Base-by-base conservation (phyloP, 2,113 vertebrate species). In the Sclerurus mexicanus region DNA sequence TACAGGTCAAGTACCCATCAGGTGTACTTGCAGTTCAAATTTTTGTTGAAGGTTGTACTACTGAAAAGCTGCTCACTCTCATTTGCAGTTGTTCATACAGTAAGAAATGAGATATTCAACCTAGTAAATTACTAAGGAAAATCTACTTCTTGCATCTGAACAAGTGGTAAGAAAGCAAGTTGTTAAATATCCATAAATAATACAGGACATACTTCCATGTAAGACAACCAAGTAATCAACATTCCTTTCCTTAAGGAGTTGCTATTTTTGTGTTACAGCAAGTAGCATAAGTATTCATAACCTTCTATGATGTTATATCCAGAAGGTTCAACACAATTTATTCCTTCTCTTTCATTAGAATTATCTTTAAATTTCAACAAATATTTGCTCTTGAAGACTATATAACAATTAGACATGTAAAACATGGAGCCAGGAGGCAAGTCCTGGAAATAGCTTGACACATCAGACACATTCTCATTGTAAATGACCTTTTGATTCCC, bases 401-500 rank as follows among this genome's bases (percentile, higher is more conserved):
- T 9, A 5, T 28, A 92, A 66, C 24, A 90, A 28, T 73, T 15
- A 47, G 15, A 49, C 4, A 42, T 0, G 0, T 37, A 69, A 76
- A 75, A 83, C 8, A 62, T 2, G 28, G 28, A 78, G 25, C 17
- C 39, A 90, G 56, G n/a, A 85, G 73, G 2, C 8, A 82, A 52
- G 30, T 66, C 12, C n/a, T 76, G 63, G 17, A 87, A 96, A 89
- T 2, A 91, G 44, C 12, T 69, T 52, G 49, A 68, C 39, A 50
- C 20, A 89, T 73, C 33, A 69, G 40, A 77, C 10, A 69, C 7
- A 69, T 46, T 16, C 9, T 77, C 8, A 50, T 19, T 22, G 17
- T 24, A 71, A 87, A n/a, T 0, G 2, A 16, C 27, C 24, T 10
- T 85, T 72, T 0, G 10, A 8, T 42, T 39, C 42, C 30, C 42